Evolutionary conservation across 2,797 vertebrate species (phyloP), one percentile per base, ranked within the genome.

Genomic region (Graptemys geographica): DNA sequence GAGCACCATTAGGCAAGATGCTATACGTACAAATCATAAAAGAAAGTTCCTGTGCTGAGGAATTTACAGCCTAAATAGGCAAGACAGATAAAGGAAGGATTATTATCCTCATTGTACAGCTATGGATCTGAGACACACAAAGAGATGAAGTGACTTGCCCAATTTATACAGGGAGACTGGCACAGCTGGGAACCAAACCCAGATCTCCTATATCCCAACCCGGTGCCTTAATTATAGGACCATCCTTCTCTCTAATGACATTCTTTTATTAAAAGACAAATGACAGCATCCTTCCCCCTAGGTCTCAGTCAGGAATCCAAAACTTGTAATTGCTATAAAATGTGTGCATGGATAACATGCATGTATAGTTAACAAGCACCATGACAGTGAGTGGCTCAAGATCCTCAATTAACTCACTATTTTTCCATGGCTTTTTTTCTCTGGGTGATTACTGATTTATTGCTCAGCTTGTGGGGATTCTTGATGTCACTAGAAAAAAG

Each of bases 281-380:
- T 28, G 41, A 11, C 25, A 76, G 74, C 44, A 2, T 47, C 44
- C 13, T 97, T 96, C 94, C 44, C 18, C 41, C 13, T 90, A 92
- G 95, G 92, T 92, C 96, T 95, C 79, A 62, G 86, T 62, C 86
- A 91, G 94, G 79, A 94, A 90, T 97, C 91, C 41, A 94, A 90
- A 92, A 95, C 86, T 95, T 97, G 92, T 90, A 96, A 92, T 95
- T 96, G 92, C 96, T 55, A 95, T 96, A 96, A 96, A 97, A 96
- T 88, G 1, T 93, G 69, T 96, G 89, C 59, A 81, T 87, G 69
- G 96, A 95, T 83, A 93, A 76, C 89, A 86, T 52, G 82, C 97
- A 98, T 94, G 99, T 98, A 31, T 97, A 99, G 95, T 98, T 99
- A 95, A 99, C 98, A 94, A 99, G 97, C 92, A 99, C 97, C 98